Conservation (phyloP, 2,888 invertebrate species). For the Labia minor region DNA sequence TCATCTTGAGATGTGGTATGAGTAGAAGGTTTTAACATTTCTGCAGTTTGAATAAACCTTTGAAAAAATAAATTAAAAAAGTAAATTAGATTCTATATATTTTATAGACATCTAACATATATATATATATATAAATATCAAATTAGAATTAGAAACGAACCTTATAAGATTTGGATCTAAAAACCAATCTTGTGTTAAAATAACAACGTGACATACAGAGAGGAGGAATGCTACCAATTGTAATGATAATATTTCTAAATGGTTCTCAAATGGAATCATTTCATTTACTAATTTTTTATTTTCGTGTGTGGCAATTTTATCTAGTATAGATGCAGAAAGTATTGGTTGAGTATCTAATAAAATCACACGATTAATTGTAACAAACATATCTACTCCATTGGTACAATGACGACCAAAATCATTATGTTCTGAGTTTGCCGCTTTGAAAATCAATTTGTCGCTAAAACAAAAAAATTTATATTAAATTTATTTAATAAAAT, state of each 20-base stretch:
- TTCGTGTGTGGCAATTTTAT: slow-evolving; percentile 48
- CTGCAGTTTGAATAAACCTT: slow-evolving; percentile 70
- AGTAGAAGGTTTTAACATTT: slow-evolving; percentile 74
- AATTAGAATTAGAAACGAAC: slow-evolving; percentile 32
- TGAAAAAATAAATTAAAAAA: slow-evolving; percentile 28
- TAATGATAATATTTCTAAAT: slow-evolving; percentile 57
- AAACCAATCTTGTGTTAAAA: slow-evolving; percentile 84
- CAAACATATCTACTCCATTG: slow-evolving; percentile 57
- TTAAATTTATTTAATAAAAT: too few relatives aligned
- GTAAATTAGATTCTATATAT: slow-evolving; percentile 14
- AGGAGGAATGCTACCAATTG: slow-evolving; percentile 74
- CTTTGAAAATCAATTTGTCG: slow-evolving; percentile 35
- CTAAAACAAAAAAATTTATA: slow-evolving; percentile 20
- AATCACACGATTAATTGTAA: slow-evolving; percentile 64
- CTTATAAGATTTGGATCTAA: slow-evolving; percentile 71
- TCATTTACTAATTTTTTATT: slow-evolving; percentile 44
- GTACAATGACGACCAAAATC: slow-evolving; percentile 67
- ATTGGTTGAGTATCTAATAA: slow-evolving; percentile 80
- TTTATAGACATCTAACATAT: too few relatives aligned
- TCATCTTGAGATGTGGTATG: slow-evolving; percentile 50
- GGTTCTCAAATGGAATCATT: slow-evolving; percentile 51
- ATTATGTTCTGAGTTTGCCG: slow-evolving; percentile 48
- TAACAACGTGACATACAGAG: slow-evolving; percentile 79
- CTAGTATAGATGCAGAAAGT: slow-evolving; percentile 52
- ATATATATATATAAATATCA: too few relatives aligned